Evolutionary conservation across 1,140 invertebrate species (phyloP).

Genomic region (Conus ventricosus): DNA sequence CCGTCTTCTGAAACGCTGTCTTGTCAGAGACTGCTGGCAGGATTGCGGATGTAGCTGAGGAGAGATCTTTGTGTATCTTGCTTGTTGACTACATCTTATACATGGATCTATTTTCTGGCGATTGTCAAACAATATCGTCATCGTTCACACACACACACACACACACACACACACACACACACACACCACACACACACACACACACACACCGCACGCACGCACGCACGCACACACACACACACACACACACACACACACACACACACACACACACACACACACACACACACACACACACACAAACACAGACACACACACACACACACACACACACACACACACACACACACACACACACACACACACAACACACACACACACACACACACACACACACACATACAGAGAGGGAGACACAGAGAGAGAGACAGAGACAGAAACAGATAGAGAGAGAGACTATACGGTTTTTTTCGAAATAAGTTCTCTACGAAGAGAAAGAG

Average conservation of each 20-base stretch:
- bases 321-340: conserved; percentile 33
- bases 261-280: conserved; percentile 29
- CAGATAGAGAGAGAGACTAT: too few relatives aligned
- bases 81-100: too few relatives aligned
- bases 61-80: too few relatives aligned
- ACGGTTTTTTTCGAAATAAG: too few relatives aligned
- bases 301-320: not conserved
- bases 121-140: too few relatives aligned
- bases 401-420: too few relatives aligned
- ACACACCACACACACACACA: not conserved
- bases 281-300: conserved; percentile 19
- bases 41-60: too few relatives aligned
- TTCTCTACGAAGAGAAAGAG: too few relatives aligned
- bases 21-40: too few relatives aligned
- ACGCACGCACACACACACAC: conserved; percentile 32
- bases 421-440: conserved; percentile 4
- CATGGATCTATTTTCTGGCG: too few relatives aligned
- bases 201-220: not conserved
- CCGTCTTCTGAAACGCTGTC: too few relatives aligned
- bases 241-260: not conserved
- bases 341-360: not conserved
- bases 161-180: conserved; percentile 34
- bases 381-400: conserved; percentile 15
- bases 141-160: too few relatives aligned
- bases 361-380: conserved; percentile 32